Base-by-base conservation (phyloP, 1,140 invertebrate genomes). In the Drosophila rufa region DNA sequence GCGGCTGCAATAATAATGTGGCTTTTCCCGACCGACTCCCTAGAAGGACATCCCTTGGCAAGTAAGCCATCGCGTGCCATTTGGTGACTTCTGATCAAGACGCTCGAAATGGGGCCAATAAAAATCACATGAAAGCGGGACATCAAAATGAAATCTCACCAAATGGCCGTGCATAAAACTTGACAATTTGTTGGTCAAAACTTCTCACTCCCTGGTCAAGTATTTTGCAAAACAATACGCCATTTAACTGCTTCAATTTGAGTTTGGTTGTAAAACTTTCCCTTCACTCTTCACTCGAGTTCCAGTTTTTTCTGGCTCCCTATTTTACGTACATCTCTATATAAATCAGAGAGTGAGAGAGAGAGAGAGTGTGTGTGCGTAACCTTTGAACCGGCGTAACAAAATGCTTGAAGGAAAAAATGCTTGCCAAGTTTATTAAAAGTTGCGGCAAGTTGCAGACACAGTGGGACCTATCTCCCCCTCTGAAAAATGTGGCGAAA, bases 371-470 rank as follows among this genome's bases (percentile, higher is more conserved):
- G 71, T 55, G 27, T 46, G 59, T 57, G 74, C 45, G 43, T 55
- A 85, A 84, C 82, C 68, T 77, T 78, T 74, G 51, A 59, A 38
- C 62, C 74, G 67, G 66, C 73, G 36, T 27, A 66, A 58, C 59
- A 65, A 69, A 61, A 61, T 22, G 69, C 65, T 50, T 47, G 66
- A 64, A 51, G 64, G 36, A 55, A 61, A 61, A 65, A 79, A 80
- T 82, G 71, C 67, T 89, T 87, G 71, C 55, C 76, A 89, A 87
- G 84, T 87, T 87, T 87, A 87, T 87, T 87, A 83, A 86, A 86
- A 82, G 66, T 86, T 85, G 78, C 47, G 68, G 82, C 61, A 82
- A 85, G 61, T 78, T 86, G 78, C 79, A 75, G 79, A 74, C 77
- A 61, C 62, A 45, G 47, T 57, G 73, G 33, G 59, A 58, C 57